A percentile compares a stretch with the other conserved stretches of the same genome.
phyloP scores from a whole-genome alignment of 2,888 invertebrate genomes.

The Troilus luridus region DNA sequence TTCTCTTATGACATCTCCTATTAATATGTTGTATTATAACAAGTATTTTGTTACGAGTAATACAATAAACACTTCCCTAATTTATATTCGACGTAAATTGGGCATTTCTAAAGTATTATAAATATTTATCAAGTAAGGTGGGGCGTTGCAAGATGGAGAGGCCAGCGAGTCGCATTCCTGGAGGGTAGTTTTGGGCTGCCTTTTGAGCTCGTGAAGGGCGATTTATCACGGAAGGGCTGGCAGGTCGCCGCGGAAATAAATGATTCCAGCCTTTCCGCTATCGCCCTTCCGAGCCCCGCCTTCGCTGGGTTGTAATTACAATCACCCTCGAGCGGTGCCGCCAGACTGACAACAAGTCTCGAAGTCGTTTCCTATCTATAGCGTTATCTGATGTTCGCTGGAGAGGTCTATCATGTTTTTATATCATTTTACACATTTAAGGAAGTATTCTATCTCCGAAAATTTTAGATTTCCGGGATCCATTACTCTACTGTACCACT shows the following conservation, averaged over 20 bases:
- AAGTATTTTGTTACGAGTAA: no score
- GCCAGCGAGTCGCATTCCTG: conserved; percentile 32
- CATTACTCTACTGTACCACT: no score
- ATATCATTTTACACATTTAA: no score
- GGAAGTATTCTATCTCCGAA: no score
- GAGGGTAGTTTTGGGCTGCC: conserved; percentile 17
- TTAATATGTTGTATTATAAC: no score
- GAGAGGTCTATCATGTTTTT: no score
- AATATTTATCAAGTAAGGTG: neutral
- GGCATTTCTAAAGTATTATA: neutral
- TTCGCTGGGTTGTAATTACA: neutral
- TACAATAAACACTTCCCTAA: neutral
- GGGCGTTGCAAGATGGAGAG: neutral
- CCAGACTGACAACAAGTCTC: neutral
- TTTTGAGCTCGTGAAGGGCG: neutral
- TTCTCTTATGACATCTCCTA: no score
- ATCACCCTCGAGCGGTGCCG: neutral
- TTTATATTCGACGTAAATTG: neutral
- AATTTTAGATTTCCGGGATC: no score
- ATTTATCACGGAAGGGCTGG: neutral
- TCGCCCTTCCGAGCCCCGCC: conserved; percentile 11
- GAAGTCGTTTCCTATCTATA: no score
- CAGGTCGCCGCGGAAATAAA: neutral
- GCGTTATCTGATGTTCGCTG: neutral
- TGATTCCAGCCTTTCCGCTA: conserved; percentile 29